phyloP scores from a whole-genome alignment of 2,113 vertebrate genomes.

The Charadrius vociferus region DNA sequence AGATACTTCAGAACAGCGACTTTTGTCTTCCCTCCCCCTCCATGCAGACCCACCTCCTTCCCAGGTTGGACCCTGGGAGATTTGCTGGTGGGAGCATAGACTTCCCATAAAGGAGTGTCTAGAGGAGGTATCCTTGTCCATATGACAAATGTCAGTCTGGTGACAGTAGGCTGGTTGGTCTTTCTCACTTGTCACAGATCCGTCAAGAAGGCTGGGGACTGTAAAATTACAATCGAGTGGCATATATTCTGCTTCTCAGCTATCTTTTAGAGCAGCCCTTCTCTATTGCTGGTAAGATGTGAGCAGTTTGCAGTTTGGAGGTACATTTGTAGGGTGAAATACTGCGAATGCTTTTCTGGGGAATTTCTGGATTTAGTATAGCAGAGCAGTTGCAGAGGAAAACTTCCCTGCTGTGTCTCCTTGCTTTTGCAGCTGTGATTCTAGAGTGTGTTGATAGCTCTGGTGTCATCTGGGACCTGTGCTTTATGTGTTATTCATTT shows the following conservation, averaged over 20 bases:
- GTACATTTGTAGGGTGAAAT: neutral
- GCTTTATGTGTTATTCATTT: neutral
- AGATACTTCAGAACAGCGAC: neutral
- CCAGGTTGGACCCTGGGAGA: neutral
- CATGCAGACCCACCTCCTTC: accelerated
- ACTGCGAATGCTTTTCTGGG: neutral
- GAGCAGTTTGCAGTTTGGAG: neutral
- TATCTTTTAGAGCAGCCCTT: neutral
- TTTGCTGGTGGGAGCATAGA: neutral
- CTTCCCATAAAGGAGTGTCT: neutral
- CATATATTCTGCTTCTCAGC: neutral
- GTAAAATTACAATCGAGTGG: neutral
- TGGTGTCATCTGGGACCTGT: neutral
- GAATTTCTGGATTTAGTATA: neutral
- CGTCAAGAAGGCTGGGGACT: neutral
- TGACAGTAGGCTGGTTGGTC: neutral
- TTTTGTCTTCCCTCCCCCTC: neutral
- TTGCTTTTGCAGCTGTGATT: neutral
- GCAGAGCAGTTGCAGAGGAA: neutral
- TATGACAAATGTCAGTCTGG: neutral
- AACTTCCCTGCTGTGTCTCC: neutral
- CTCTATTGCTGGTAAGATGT: neutral
- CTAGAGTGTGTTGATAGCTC: neutral
- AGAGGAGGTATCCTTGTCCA: neutral
- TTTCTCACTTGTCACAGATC: neutral